Base-by-base conservation (phyloP, 2,888 invertebrate genomes). In the Elmis aenea region DNA sequence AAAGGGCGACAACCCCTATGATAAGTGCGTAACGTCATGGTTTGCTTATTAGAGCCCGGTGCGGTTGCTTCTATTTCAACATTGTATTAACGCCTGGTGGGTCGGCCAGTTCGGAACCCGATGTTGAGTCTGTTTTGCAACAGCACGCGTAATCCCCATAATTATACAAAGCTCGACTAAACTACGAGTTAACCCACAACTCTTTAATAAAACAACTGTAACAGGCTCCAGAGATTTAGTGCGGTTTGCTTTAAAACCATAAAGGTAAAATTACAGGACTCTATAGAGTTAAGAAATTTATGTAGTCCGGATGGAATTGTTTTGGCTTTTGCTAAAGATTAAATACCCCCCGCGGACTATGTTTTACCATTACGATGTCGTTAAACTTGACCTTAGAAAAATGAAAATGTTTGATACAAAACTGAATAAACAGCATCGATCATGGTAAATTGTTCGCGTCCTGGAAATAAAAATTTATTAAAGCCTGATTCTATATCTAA, bases 241-340 rank as follows among this genome's bases (percentile, higher is more conserved):
- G 58, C 56, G 63, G 64, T 64, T 62, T 61, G 61, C 62, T 61
- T 64, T 64, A 57, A 61, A 65, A 64, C 64, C 62, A 61, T 64
- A 61, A 64, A 62, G 62, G 64, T 62, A 54, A 59, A 65, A 66
- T 66, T 64, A 64, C 63, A 62, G 61, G 61, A 60, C 61, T 62
- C 61, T 50, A 46, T 57, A 54, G 59, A 59, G 60, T 57, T 60
- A 60, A 60, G 62, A 64, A 62, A 64, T 65, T 66, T 65, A 66
- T 64, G 60, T 57, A 59, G 55, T 55, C 63, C 57, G 57, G 51
- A 54, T 45, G 50, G 52, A 53, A 52, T 53, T 53, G 51, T 51
- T 51, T 49, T 46, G 48, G 46, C 42, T 45, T 40, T 38, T 36
- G 46, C 39, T 27, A 32, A 36, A 41, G 41, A 36, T 41, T 41